Evolutionary conservation across 2,888 invertebrate species (phyloP), one percentile per base, ranked within the genome.

Genomic region (Ommatoiulus sabulosus): DNA sequence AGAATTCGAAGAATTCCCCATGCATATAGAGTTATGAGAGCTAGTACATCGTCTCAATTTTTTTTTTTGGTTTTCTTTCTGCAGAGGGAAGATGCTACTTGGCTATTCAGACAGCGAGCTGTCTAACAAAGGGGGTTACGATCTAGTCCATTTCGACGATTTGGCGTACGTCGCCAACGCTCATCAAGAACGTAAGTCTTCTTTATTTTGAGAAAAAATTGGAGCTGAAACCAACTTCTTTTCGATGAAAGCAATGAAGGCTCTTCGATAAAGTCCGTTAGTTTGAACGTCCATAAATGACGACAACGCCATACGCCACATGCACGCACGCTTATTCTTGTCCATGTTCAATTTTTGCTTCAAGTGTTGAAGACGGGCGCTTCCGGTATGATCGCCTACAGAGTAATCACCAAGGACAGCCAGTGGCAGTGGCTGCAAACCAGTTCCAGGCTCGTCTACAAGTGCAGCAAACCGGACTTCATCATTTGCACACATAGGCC

Each of bases 371-470:
- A 99, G 94, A 99, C 99, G 88, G 99, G 99, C 91, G 99, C 99
- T 91, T 99, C 99, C 89, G 99, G 99, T 46, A 97, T 99, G 96
- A 98, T 99, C 92, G 99, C 99, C 89, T 99, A 99, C 93, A 95
- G 99, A 92, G 96, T 98, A 93, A 97, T 98, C 93, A 97, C 97
- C 91, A 98, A 98, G 93, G 97, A 97, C 90, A 96, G 96, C 8
- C 96, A 96, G 92, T 98, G 98, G 97, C 97, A 99, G 93, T 99
- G 99, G 98, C 94, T 99, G 89, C 99, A 99, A 94, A 99, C 99
- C 35, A 96, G 97, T 91, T 98, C 99, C 17, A 95, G 99, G 90
- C 95, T 99, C 91, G 98, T 99, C 91, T 99, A 99, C 94, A 99
- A 99, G 94, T 99, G 99, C 93, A 99, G 99, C 90, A 99, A 99